Percentiles rank a stretch among this genome's conserved stretches.
Conservation (phyloP, 1,140 invertebrate genomes). For the Ylistrum balloti region DNA sequence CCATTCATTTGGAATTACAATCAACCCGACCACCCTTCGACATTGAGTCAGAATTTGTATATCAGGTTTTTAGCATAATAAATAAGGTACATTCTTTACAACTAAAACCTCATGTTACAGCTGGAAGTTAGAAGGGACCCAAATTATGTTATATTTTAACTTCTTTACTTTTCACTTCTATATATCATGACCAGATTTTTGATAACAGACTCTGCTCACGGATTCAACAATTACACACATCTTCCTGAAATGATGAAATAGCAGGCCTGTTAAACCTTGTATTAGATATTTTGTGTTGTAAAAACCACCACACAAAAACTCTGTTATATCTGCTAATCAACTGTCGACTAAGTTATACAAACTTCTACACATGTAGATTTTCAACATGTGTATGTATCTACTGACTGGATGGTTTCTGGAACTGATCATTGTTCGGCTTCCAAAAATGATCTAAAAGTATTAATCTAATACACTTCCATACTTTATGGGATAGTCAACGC, state of each 20-base stretch:
- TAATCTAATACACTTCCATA: no score
- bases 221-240: background rate
- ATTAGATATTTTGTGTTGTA: background rate
- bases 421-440: no score
- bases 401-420: background rate
- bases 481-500: no score
- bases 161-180: background rate
- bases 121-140: background rate
- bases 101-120: background rate
- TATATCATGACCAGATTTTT: background rate
- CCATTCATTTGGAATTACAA: no score
- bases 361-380: background rate
- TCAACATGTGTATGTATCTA: background rate
- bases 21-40: no score
- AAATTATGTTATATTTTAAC: background rate
- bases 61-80: no score
- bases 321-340: background rate
- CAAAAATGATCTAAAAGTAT: no score
- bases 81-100: no score
- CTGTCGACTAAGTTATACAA: background rate
- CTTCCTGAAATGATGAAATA: conserved; percentile 12
- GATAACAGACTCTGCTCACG: background rate
- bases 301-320: background rate
- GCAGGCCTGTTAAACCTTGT: background rate
- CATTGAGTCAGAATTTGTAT: no score